Conservation (phyloP, 1,140 invertebrate genomes). For the Heliconius hermathena region DNA sequence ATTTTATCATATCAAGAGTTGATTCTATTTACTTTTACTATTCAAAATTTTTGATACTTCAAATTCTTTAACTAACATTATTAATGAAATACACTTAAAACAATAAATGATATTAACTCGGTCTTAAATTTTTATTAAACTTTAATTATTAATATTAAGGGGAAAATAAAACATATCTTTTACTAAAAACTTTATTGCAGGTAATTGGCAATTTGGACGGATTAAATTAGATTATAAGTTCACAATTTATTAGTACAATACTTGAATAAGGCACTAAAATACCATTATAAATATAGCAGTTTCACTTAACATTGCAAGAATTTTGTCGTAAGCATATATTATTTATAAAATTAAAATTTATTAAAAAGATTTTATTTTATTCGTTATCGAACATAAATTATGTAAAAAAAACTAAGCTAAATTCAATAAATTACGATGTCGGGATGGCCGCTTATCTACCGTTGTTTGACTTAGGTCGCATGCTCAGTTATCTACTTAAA, state of each 20-base stretch:
- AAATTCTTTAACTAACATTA: neutral
- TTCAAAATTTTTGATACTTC: neutral
- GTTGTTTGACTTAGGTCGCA: constrained; percentile 80
- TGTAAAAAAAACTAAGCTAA: constrained; percentile 73
- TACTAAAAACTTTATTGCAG: constrained; percentile 71
- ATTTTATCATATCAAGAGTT: constrained; percentile 18
- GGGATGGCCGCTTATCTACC: constrained; percentile 78
- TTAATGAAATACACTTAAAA: no score
- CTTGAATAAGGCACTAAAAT: constrained; percentile 66
- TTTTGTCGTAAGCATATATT: constrained; percentile 66
- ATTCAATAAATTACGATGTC: constrained; percentile 80
- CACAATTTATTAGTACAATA: constrained; percentile 55
- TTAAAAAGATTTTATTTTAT: constrained; percentile 66
- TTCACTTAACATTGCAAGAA: constrained; percentile 58
- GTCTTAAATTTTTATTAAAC: neutral
- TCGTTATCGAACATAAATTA: constrained; percentile 75
- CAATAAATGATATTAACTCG: no score
- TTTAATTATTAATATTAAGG: neutral
- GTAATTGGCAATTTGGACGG: constrained; percentile 72
- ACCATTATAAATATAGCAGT: constrained; percentile 53
- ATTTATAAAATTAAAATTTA: constrained; percentile 69
- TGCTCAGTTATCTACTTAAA: constrained; percentile 79
- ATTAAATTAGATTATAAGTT: constrained; percentile 56
- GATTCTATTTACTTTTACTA: neutral
- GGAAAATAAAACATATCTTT: constrained; percentile 56